Evolutionary conservation across 2,113 vertebrate genomes (phyloP).

Genomic region (Phasianus colchicus): DNA sequence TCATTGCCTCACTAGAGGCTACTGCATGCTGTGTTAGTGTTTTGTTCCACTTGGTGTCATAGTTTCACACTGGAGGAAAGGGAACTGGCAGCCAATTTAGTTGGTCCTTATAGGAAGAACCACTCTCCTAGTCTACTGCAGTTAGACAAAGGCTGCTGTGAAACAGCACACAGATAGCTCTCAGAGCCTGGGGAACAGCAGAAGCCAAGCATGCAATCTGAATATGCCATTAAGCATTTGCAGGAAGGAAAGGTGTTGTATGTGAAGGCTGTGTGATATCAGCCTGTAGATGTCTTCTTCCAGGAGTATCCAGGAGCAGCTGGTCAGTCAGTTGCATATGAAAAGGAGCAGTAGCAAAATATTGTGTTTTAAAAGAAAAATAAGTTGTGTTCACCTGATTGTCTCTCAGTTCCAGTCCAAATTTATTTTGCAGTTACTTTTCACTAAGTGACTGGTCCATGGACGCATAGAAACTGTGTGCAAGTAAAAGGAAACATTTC

Average conservation of each 20-base stretch:
- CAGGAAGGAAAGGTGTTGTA: background rate
- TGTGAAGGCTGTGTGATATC: background rate
- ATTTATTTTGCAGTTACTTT: background rate
- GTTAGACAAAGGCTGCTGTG: fast-evolving
- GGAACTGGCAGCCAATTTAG: background rate
- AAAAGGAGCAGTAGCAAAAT: background rate
- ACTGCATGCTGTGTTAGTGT: background rate
- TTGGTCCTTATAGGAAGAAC: background rate
- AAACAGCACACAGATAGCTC: background rate
- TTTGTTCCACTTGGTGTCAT: background rate
- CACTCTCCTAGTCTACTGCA: background rate
- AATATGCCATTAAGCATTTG: background rate
- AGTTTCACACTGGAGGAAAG: background rate
- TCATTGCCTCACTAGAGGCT: background rate
- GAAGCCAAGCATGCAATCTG: background rate
- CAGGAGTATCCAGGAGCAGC: background rate
- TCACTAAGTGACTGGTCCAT: background rate
- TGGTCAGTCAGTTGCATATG: background rate
- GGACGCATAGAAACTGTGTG: background rate
- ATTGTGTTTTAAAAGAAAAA: background rate
- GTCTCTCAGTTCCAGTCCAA: background rate
- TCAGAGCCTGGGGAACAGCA: background rate
- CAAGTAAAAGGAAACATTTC: background rate
- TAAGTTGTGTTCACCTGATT: background rate
- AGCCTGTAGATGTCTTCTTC: background rate